These are phyloP conservation scores for Adrianichthys oophorus DNA, from an alignment of 2,797 vertebrate genomes.

Conservation along the genomic window DNA sequence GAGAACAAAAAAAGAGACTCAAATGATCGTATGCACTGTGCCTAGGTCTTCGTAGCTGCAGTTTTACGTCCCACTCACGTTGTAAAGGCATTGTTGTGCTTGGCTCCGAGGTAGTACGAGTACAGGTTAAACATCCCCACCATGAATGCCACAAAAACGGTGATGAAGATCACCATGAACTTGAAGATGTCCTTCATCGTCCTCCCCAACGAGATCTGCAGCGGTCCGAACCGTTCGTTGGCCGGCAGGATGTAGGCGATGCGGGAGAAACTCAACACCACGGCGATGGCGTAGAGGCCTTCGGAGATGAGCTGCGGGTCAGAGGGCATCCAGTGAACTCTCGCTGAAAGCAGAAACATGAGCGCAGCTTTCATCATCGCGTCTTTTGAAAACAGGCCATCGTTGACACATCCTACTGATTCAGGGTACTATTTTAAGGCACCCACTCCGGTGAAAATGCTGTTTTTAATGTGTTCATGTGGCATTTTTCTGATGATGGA, in stretches of 20 bases:
- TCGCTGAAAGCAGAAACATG: conserved; percentile 80
- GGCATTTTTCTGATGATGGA: too few species aligned
- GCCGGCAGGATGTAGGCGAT: conserved; percentile 96
- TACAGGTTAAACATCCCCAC: conserved; percentile 98
- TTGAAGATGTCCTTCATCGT: conserved; percentile 98
- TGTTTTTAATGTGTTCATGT: too few species aligned
- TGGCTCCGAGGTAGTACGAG: conserved; percentile 93
- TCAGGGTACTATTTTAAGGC: too few species aligned
- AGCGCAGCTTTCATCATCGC: too few species aligned
- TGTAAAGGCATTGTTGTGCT: conserved; percentile 93
- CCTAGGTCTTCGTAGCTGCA: background rate
- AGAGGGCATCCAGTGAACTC: conserved; percentile 91
- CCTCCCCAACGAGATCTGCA: conserved; percentile 95
- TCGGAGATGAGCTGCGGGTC: conserved; percentile 97
- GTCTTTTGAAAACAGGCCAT: too few species aligned
- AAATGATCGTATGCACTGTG: background rate
- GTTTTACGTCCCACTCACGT: conserved; percentile 81
- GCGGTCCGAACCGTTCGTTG: conserved; percentile 95
- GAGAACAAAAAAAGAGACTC: conserved; percentile 13
- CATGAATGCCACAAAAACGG: conserved; percentile 98
- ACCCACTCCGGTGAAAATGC: too few species aligned
- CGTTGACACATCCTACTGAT: too few species aligned
- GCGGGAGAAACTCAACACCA: conserved; percentile 94
- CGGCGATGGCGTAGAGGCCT: conserved; percentile 93
- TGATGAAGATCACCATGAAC: conserved; percentile 98